Evolutionary conservation across 1,140 invertebrate genomes (phyloP).

Genomic region (Diorhabda elongata): DNA sequence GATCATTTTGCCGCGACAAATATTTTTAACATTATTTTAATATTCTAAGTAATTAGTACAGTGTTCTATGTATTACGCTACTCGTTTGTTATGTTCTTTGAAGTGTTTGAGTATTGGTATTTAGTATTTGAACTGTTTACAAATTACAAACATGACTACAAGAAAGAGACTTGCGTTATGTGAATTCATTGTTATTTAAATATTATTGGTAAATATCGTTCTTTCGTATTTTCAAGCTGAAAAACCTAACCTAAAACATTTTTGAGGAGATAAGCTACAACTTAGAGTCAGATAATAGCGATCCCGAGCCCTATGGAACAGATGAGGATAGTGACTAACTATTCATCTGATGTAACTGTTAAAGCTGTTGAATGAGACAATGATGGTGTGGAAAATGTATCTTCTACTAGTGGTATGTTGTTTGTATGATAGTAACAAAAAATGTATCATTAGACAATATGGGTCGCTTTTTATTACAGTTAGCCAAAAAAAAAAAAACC

Average conservation of each 20-base stretch:
- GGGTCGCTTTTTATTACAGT: not conserved
- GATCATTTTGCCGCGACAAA: no score
- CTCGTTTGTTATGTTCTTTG: not conserved
- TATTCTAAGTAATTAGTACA: not conserved
- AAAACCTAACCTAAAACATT: constrained; percentile 1
- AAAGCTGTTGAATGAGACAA: not conserved
- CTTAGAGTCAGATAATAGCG: constrained; percentile 8
- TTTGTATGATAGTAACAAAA: no score
- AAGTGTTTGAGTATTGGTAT: no score
- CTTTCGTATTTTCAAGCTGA: not conserved
- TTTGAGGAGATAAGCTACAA: not conserved
- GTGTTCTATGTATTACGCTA: not conserved
- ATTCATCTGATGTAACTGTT: not conserved
- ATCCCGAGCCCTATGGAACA: constrained; percentile 4
- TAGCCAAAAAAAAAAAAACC: constrained; percentile 12
- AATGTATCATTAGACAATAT: not conserved
- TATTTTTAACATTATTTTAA: no score
- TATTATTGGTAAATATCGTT: not conserved
- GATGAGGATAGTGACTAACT: constrained; percentile 9
- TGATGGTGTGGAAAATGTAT: no score
- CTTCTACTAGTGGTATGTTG: constrained; percentile 7
- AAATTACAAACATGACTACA: not conserved
- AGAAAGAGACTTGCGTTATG: not conserved
- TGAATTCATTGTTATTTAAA: not conserved
- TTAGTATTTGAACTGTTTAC: no score